phyloP scores from a whole-genome alignment of 2,797 vertebrate genomes.

The Hyperoplus lanceolatus region DNA sequence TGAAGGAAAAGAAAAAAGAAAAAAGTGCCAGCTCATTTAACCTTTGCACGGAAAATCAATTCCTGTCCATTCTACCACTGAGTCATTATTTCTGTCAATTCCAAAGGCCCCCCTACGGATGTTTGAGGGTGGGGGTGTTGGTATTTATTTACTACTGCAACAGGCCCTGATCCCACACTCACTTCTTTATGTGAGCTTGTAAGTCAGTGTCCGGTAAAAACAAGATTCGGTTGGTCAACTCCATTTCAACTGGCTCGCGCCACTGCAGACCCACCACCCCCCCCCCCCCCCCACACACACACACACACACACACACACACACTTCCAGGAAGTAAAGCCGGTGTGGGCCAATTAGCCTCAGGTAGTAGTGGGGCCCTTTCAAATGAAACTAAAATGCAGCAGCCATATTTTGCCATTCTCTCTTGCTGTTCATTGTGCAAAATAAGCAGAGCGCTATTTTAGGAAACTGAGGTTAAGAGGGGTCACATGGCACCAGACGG shows the following conservation, averaged over 20 bases:
- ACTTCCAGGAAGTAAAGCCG: constrained; percentile 63
- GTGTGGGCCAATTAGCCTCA: constrained; percentile 31
- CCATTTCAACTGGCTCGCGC: constrained; percentile 33
- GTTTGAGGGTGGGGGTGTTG: neutral
- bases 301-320: neutral
- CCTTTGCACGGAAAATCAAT: constrained; percentile 67
- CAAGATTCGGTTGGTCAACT: constrained; percentile 62
- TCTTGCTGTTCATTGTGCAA: constrained; percentile 27
- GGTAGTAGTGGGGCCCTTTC: neutral
- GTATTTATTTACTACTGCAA: constrained; percentile 53
- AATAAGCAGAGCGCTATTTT: constrained; percentile 55
- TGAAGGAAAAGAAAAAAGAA: neutral
- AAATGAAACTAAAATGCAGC: neutral
- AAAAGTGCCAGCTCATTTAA: constrained; percentile 56
- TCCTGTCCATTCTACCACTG: constrained; percentile 53
- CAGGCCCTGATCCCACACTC: constrained; percentile 54
- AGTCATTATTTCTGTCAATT: constrained; percentile 69
- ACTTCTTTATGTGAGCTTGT: constrained; percentile 46
- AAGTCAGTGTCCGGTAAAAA: constrained; percentile 50
- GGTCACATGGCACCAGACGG: constrained; percentile 43
- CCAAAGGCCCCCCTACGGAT: constrained; percentile 9
- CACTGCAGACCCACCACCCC: too few relatives aligned
- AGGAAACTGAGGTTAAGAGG: constrained; percentile 48
- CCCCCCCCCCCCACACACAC: too few relatives aligned
- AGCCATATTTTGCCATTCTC: neutral